These are phyloP conservation scores for Poeciliopsis paucimaculata DNA, from an alignment of 2,797 vertebrate genomes.

Conservation along the genomic window DNA sequence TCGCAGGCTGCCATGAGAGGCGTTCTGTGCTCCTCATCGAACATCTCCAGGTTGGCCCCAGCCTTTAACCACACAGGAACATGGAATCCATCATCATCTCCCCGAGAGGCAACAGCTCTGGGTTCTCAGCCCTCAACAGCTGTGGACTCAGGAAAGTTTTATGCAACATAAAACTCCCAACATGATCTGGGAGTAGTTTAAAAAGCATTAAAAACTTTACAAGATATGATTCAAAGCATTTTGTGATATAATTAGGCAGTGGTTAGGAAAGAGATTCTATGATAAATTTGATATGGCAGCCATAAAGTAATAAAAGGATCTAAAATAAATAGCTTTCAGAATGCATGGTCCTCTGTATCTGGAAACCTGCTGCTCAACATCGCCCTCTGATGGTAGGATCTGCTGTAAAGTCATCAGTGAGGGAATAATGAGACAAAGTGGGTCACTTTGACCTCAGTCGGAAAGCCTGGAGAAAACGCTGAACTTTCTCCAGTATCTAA, in stretches of 20 bases:
- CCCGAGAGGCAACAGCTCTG: background rate
- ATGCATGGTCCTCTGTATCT: too few species aligned
- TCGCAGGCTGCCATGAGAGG: constrained; percentile 94
- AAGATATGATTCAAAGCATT: background rate
- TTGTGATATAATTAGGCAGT: background rate
- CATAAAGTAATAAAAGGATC: background rate
- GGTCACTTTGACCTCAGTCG: too few species aligned
- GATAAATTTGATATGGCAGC: background rate
- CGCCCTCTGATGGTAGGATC: too few species aligned
- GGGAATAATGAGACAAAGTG: too few species aligned
- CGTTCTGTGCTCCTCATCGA: constrained; percentile 92
- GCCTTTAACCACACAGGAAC: constrained; percentile 76
- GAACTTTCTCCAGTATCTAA: too few species aligned
- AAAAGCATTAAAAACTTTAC: background rate
- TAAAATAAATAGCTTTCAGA: background rate
- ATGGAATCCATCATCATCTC: background rate
- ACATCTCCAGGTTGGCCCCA: constrained; percentile 93
- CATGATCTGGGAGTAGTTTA: background rate
- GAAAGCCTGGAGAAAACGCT: too few species aligned
- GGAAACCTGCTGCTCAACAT: too few species aligned
- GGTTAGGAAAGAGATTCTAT: background rate
- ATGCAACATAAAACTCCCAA: background rate
- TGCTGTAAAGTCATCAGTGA: too few species aligned
- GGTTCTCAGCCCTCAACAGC: background rate
- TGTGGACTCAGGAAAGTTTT: background rate